These are phyloP conservation scores for Pseudopodoces humilis DNA, from an alignment of 2,113 vertebrate genomes.

Conservation along the genomic window DNA sequence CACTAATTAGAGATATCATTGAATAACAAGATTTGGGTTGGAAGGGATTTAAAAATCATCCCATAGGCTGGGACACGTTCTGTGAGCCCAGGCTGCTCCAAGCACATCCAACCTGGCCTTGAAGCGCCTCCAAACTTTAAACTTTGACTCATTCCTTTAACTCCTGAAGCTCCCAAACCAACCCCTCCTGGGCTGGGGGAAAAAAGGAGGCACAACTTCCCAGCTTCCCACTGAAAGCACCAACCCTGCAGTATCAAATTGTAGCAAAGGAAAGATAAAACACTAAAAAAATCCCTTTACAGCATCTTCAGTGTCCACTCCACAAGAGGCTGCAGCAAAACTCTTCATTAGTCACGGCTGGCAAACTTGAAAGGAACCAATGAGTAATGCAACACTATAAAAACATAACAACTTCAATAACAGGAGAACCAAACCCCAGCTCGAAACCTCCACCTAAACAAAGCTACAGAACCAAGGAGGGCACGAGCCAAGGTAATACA, in stretches of 20 bases:
- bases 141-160: not conserved
- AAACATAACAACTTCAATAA: not conserved
- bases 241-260: no score
- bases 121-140: not conserved
- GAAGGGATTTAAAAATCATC: not conserved
- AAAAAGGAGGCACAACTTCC: not conserved
- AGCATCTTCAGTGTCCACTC: not conserved
- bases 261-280: not conserved
- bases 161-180: not conserved
- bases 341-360: slow-evolving; percentile 7
- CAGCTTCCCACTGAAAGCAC: not conserved
- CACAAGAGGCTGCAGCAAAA: not conserved
- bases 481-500: not conserved
- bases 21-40: not conserved
- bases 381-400: not conserved
- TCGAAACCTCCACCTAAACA: not conserved
- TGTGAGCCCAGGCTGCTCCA: not conserved
- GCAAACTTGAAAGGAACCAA: not conserved
- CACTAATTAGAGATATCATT: accelerated
- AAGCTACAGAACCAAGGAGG: not conserved
- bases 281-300: not conserved
- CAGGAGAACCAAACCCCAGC: not conserved
- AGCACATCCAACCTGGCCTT: not conserved
- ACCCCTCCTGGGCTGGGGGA: not conserved
- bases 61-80: not conserved